Percentiles rank a stretch among this genome's conserved stretches.
These are phyloP conservation scores for Platorchestia sp. DNA, from an alignment of 1,140 invertebrate species.

Conservation along the genomic window DNA sequence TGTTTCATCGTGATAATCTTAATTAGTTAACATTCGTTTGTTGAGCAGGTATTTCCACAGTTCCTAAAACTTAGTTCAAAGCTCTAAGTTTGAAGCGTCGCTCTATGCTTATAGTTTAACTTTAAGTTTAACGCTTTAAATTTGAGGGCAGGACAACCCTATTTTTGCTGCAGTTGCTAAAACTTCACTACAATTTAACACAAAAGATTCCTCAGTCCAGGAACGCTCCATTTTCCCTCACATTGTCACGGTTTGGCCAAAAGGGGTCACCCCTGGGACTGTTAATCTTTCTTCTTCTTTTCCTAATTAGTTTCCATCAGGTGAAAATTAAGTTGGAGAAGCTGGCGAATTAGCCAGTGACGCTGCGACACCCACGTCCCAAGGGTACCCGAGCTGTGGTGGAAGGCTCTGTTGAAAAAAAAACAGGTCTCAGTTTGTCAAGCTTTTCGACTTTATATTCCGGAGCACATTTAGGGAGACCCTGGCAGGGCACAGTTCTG, in stretches of 20 bases:
- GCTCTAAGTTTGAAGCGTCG: no score
- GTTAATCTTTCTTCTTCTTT: not conserved
- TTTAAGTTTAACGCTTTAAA: no score
- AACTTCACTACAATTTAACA: not conserved
- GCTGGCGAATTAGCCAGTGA: not conserved
- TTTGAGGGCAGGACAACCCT: no score
- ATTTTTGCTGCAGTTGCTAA: no score
- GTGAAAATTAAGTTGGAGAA: slow-evolving; percentile 9
- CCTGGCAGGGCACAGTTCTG: no score
- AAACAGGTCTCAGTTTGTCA: not conserved
- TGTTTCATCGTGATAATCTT: no score
- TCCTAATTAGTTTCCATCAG: slow-evolving; percentile 1
- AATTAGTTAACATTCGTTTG: no score
- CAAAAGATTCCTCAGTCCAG: not conserved
- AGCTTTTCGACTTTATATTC: not conserved
- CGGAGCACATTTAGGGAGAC: not conserved
- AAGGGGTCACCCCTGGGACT: not conserved
- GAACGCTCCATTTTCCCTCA: not conserved
- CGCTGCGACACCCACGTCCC: no score
- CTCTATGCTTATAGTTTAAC: no score
- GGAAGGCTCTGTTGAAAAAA: not conserved
- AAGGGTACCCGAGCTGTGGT: not conserved
- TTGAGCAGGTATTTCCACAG: no score
- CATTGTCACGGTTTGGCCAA: not conserved
- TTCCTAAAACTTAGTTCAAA: no score